A percentile compares a stretch with the other conserved stretches of the same genome.
These are phyloP conservation scores for Hartigia nigra DNA, from an alignment of 2,888 invertebrate genomes.

Conservation along the genomic window DNA sequence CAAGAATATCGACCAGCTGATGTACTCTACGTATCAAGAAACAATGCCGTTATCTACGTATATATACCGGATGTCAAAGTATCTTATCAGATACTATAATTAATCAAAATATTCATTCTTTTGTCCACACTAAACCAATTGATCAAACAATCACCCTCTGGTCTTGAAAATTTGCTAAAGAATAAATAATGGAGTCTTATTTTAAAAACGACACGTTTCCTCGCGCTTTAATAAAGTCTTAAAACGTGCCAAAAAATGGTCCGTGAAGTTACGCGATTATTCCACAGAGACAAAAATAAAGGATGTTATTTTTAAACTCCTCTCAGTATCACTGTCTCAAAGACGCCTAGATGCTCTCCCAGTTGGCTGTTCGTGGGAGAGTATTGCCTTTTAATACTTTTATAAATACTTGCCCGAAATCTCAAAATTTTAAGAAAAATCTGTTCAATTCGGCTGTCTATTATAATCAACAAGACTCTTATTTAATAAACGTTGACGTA, in stretches of 20 bases:
- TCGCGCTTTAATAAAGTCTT: background rate
- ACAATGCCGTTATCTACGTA: background rate
- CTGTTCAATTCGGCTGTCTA: background rate
- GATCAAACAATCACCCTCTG: background rate
- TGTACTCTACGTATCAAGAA: background rate
- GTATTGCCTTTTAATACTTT: background rate
- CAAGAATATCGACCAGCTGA: background rate
- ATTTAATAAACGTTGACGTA: too few relatives aligned
- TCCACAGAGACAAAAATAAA: slow-evolving; percentile 30
- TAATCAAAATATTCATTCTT: background rate
- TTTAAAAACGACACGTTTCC: background rate
- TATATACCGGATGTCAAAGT: background rate
- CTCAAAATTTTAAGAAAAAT: background rate
- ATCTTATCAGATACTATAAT: background rate
- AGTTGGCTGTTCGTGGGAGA: background rate
- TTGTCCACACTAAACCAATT: background rate
- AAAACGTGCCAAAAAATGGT: background rate
- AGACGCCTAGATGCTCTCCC: background rate
- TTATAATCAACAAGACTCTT: background rate
- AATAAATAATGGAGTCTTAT: background rate
- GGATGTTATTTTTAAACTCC: slow-evolving; percentile 34
- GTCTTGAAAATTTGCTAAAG: background rate
- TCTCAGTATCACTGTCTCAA: background rate
- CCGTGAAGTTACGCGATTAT: slow-evolving; percentile 29
- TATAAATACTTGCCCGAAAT: background rate